Evolutionary conservation across 1,140 invertebrate species (phyloP), one percentile per base, ranked within the genome.

Genomic region (Oreohelix idahoensis): DNA sequence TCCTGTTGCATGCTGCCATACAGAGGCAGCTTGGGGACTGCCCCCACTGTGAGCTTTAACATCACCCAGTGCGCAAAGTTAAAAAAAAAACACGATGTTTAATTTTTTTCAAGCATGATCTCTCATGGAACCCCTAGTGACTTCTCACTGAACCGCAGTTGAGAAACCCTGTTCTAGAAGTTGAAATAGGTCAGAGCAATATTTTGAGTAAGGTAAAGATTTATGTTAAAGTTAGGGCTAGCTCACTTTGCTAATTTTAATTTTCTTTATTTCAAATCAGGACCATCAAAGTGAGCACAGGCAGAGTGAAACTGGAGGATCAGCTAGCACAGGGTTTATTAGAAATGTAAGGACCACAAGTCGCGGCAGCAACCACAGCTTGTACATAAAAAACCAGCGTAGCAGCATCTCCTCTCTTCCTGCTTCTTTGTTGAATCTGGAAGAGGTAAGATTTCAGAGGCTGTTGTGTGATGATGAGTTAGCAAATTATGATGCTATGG

Each of bases 341-440:
- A 85, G 85, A 8, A 88, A 85, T 82, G 81, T 86, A 17, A 85
- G 90, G n/a, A 87, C 89, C 66, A 89, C 86, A 10, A 91, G 89
- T 83, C 85, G 91, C 35, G 86, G 90, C 45, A 92, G 89, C 70
- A 92, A 89, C 82, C 89, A 91, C 75, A 92, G 90, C 53, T 88
- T 88, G 17, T 87, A 88, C 79, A 89, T 89, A 75, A 89, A 88
- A 69, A 90, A 89, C 77, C 90, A 91, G 69, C 84, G 91, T 32
- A 87, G 87, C 58, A 92, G 91, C 84, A 88, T 92, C 29, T 89
- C 90, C 13, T 93, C 92, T 15, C 83, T 92, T 32, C 92, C 92
- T 17, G 85, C 87, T 36, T 92, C 91, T 1, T 83, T 93, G 26
- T 80, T 92, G 1, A 91, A 91, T 76, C 49, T 92, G n/a, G 91